Evolutionary conservation across 1,140 invertebrate species (phyloP), one percentile per base, ranked within the genome.

Genomic region (Alviniconcha marisindica): DNA sequence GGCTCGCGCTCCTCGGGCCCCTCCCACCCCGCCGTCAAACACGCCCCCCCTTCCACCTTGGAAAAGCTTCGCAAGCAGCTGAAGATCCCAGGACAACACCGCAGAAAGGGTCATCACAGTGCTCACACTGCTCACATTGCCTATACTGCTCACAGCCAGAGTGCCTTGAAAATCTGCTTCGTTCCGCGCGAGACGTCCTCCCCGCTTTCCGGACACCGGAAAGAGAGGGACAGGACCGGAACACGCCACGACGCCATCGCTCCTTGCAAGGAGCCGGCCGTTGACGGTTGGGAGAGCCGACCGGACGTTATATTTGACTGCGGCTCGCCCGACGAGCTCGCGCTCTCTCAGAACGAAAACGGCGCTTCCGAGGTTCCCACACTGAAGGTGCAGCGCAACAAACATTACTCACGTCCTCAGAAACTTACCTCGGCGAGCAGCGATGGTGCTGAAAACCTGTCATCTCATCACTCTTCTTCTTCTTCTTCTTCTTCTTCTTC

Each of bases 271-370:
- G 73, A 76, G 24, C 73, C 44, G 2, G 14, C 42, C 5, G n/a
- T 76, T 24, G 73, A 76, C 14, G 73, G 73, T 4, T 76, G 73
- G 73, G 73, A 76, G 42, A 76, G 73, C 44, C 38, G 73, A 2
- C 73, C 73, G 2, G 42, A 76, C 24, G 73, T 33, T 36, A 76
- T 76, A 28, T 76, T 76, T 51, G 73, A 76, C 73, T 76, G 73
- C 28, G 42, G 28, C 51, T 44, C 24, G 24, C 73, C 10, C 24
- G 60, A 63, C 4, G 7, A 24, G 28, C 10, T 31, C 60, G 60
- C 28, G 60, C 7, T 48, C 44, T 48, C 44, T 48, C 44, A 48
- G 44, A 48, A 48, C 7, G 44, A 5, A 18, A 48, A 10, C 44
- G 44, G 44, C 7, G n/a, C n/a, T n/a, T n/a, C n/a, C n/a, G n/a